Conservation (phyloP, 2,888 invertebrate species). For the Diabrotica balteata region DNA sequence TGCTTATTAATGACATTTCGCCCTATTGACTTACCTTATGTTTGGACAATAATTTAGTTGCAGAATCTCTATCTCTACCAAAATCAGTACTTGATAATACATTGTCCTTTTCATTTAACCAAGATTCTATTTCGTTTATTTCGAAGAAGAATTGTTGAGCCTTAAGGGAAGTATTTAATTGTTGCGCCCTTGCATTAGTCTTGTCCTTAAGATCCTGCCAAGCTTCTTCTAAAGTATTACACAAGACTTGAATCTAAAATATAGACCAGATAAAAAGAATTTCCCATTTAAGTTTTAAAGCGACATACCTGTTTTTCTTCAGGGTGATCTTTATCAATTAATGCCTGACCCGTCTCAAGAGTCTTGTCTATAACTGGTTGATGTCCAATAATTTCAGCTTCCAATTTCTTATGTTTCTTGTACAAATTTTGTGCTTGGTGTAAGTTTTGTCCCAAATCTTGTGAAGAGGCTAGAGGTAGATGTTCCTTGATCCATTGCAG, state of each 20-base stretch:
- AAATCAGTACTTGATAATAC: conserved; percentile 83
- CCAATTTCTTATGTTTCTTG: conserved; percentile 94
- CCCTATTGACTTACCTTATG: conserved; percentile 74
- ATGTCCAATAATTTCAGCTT: conserved; percentile 87
- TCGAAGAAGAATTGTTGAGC: conserved; percentile 93
- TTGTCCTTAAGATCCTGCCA: conserved; percentile 79
- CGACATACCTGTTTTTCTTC: conserved; percentile 73
- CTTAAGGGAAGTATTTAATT: conserved; percentile 84
- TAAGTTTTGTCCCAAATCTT: conserved; percentile 80
- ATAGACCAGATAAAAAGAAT: not conserved
- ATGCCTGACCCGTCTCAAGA: conserved; percentile 75
- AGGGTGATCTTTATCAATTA: conserved; percentile 81
- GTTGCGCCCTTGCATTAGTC: conserved; percentile 74
- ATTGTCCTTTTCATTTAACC: conserved; percentile 88
- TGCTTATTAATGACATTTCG: too few relatives aligned
- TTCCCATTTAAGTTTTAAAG: not conserved
- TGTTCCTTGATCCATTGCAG: conserved; percentile 96
- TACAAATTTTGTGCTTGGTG: conserved; percentile 90
- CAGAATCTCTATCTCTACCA: conserved; percentile 88
- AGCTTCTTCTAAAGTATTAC: conserved; percentile 72
- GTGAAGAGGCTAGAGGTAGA: conserved; percentile 78
- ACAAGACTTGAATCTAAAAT: conserved; percentile 74
- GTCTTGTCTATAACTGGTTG: conserved; percentile 85
- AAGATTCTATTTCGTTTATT: conserved; percentile 89
- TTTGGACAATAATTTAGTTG: conserved; percentile 90